These are phyloP conservation scores for Petromus typicus DNA, from an alignment of 2,113 vertebrate species.

Conservation along the genomic window DNA sequence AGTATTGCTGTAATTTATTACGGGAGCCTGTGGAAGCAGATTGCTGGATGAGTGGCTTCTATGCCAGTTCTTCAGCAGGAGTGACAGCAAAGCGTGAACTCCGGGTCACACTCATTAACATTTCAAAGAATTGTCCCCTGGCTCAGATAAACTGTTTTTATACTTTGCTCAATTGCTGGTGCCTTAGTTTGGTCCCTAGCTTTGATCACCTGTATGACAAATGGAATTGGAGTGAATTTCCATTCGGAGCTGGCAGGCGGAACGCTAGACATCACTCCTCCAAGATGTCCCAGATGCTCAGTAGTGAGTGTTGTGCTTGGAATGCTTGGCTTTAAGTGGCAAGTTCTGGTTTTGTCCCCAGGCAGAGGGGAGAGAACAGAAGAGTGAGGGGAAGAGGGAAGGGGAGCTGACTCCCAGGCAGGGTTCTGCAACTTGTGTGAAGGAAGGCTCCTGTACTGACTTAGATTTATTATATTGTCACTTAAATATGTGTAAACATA, in stretches of 20 bases:
- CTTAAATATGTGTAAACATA: not conserved
- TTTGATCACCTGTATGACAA: slow-evolving; percentile 50
- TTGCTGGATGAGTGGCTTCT: not conserved
- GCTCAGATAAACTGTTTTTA: not conserved
- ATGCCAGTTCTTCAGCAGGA: not conserved
- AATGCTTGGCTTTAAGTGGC: not conserved
- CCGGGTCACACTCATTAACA: not conserved
- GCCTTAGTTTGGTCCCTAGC: not conserved
- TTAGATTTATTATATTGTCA: slow-evolving; percentile 4
- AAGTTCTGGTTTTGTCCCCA: not conserved
- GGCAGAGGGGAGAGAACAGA: not conserved
- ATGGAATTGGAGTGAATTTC: not conserved
- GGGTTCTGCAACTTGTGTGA: not conserved
- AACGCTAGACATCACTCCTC: not conserved
- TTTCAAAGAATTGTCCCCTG: slow-evolving; percentile 14
- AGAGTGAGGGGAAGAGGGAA: too few species aligned
- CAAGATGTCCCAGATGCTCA: not conserved
- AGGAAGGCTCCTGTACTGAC: not conserved
- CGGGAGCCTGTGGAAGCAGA: not conserved
- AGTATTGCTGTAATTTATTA: not conserved
- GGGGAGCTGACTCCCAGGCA: not conserved
- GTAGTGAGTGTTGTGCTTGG: not conserved
- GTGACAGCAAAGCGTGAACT: not conserved
- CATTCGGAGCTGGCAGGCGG: not conserved
- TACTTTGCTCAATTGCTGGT: not conserved